Percentiles rank a stretch among this genome's conserved stretches.
Evolutionary conservation across 2,113 vertebrate species (phyloP).

Genomic region (Grantiella picta): DNA sequence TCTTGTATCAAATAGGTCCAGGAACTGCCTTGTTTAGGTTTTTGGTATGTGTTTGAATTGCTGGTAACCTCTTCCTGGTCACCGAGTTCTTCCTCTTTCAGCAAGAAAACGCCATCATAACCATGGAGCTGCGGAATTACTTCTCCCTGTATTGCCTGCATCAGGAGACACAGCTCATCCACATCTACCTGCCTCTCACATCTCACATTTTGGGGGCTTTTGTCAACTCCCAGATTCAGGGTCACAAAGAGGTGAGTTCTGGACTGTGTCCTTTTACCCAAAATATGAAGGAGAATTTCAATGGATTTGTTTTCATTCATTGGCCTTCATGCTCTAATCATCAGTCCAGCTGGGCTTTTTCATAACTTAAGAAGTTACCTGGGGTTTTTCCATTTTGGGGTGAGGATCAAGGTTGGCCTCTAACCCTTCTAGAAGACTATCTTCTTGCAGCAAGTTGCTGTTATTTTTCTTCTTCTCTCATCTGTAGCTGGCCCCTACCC

Average conservation of each 20-base stretch:
- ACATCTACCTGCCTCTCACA: constrained; percentile 91
- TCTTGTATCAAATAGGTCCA: background rate
- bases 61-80: background rate
- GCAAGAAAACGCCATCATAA: constrained; percentile 95
- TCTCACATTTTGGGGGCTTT: constrained; percentile 92
- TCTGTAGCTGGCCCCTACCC: background rate
- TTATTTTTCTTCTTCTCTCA: background rate
- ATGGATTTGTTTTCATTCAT: background rate
- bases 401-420: background rate
- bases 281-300: background rate
- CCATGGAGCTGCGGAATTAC: constrained; percentile 94
- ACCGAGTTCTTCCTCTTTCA: constrained; percentile 14
- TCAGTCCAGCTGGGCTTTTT: background rate
- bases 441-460: background rate
- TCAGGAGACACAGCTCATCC: constrained; percentile 96
- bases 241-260: constrained; percentile 88
- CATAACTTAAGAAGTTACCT: background rate
- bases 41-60: background rate
- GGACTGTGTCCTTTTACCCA: background rate
- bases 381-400: background rate
- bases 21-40: background rate
- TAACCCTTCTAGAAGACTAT: background rate
- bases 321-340: background rate
- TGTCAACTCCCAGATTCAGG: constrained; percentile 95
- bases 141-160: constrained; percentile 96